A percentile compares a stretch with the other conserved stretches of the same genome.
Conservation (phyloP, 92 coral and sea anemone genomes). For the Heteractis magnifica region DNA sequence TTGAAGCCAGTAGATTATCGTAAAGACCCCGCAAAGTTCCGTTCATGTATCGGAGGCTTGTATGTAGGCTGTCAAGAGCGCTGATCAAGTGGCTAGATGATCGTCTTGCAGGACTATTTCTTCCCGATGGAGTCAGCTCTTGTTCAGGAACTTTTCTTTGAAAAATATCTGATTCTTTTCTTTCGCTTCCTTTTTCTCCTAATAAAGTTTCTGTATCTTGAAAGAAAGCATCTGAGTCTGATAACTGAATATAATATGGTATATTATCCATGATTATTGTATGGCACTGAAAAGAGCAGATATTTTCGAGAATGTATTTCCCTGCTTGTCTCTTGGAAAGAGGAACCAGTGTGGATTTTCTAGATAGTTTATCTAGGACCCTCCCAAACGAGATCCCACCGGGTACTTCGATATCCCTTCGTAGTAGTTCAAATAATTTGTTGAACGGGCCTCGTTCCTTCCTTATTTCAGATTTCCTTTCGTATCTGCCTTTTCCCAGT, state of each 20-base stretch:
- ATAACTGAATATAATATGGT: constrained; percentile 2
- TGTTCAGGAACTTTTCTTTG: not conserved
- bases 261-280: constrained; percentile 20
- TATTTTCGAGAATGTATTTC: constrained; percentile 16
- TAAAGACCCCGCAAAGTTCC: constrained; percentile 7
- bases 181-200: constrained; percentile 18
- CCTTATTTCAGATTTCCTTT: not conserved
- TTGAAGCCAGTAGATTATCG: constrained; percentile 8
- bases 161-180: not conserved
- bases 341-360: constrained; percentile 15
- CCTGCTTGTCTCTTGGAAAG: constrained; percentile 25
- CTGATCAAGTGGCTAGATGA: constrained; percentile 13
- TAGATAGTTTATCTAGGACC: constrained; percentile 7
- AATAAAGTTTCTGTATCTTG: constrained; percentile 16
- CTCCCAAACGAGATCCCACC: constrained; percentile 7
- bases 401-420: not conserved
- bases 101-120: constrained; percentile 26
- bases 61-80: constrained; percentile 22
- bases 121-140: constrained; percentile 21
- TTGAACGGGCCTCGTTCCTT: constrained; percentile 1
- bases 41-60: constrained; percentile 20
- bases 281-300: not conserved
- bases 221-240: constrained; percentile 12
- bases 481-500: not conserved
- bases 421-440: constrained; percentile 15